A percentile compares a stretch with the other conserved stretches of the same genome.
Evolutionary conservation across 2,888 invertebrate species (phyloP).

Genomic region (Eustalomyia histrio): DNA sequence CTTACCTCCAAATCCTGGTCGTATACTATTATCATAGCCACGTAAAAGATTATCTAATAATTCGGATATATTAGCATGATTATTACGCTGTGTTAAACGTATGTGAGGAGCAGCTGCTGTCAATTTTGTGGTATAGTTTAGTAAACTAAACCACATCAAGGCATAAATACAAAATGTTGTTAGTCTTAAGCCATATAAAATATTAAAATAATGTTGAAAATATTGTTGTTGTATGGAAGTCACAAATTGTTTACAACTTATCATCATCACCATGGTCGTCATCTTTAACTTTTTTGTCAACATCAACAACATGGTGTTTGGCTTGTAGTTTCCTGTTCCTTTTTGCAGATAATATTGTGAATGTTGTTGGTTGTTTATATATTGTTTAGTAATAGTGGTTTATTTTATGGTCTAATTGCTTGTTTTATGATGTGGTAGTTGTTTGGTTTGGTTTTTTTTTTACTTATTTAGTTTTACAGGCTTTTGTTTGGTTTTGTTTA

Average conservation of each 20-base stretch:
- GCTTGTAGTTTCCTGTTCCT: slow-evolving; percentile 2
- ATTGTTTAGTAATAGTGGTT: not conserved
- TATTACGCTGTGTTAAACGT: slow-evolving; percentile 82
- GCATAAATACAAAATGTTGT: slow-evolving; percentile 35
- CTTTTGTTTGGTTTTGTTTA: slow-evolving; percentile 4
- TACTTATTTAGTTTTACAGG: not conserved
- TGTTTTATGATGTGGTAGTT: slow-evolving; percentile 29
- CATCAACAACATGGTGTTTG: slow-evolving; percentile 9
- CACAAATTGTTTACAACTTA: slow-evolving; percentile 43
- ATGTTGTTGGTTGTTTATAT: not conserved
- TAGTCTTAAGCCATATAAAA: slow-evolving; percentile 27
- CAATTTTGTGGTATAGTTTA: slow-evolving; percentile 57
- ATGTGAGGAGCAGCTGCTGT: slow-evolving; percentile 70
- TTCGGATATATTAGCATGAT: slow-evolving; percentile 87
- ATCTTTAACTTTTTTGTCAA: slow-evolving; percentile 7
- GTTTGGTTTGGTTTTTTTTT: slow-evolving; percentile 27
- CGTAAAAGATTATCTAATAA: slow-evolving; percentile 87
- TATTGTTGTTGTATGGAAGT: slow-evolving; percentile 8
- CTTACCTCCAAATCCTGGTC: slow-evolving; percentile 89
- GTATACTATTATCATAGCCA: slow-evolving; percentile 89
- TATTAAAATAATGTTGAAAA: slow-evolving; percentile 34
- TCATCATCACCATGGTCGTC: slow-evolving; percentile 33
- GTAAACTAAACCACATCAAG: slow-evolving; percentile 51
- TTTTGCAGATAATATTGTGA: slow-evolving; percentile 10
- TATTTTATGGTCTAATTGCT: slow-evolving; percentile 29